Conservation (phyloP, 2,797 vertebrate genomes). For the Alfaro cultratus region DNA sequence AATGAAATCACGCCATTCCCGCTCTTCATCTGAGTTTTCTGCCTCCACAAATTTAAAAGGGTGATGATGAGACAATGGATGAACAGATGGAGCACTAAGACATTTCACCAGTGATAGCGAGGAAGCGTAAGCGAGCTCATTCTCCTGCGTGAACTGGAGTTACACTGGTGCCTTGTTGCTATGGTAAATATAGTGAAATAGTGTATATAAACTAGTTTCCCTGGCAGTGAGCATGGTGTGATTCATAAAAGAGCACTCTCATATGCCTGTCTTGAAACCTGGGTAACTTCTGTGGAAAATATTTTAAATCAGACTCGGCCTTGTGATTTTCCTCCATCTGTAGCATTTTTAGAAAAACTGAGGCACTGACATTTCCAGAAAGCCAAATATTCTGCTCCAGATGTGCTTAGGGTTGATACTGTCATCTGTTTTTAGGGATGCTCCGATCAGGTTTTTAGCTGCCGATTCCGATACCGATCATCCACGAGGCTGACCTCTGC, state of each 20-base stretch:
- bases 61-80: conserved; percentile 54
- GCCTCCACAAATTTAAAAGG: conserved; percentile 38
- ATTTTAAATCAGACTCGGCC: background rate
- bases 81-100: conserved; percentile 69
- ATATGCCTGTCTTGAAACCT: background rate
- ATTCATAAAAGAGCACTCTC: conserved; percentile 11
- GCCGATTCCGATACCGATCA: no score
- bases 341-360: background rate
- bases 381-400: background rate
- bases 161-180: conserved; percentile 55
- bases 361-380: background rate
- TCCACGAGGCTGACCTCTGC: no score
- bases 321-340: conserved; percentile 1
- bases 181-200: conserved; percentile 58
- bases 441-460: no score
- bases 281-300: background rate
- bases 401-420: background rate
- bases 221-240: conserved; percentile 6
- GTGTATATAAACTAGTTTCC: conserved; percentile 23
- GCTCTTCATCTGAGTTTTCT: conserved; percentile 33
- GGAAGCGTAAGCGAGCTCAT: conserved; percentile 53
- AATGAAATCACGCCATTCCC: conserved; percentile 36
- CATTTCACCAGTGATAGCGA: conserved; percentile 47
- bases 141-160: conserved; percentile 50
- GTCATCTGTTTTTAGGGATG: background rate